Conservation (phyloP, 2,797 vertebrate genomes). For the Leuciscus waleckii region DNA sequence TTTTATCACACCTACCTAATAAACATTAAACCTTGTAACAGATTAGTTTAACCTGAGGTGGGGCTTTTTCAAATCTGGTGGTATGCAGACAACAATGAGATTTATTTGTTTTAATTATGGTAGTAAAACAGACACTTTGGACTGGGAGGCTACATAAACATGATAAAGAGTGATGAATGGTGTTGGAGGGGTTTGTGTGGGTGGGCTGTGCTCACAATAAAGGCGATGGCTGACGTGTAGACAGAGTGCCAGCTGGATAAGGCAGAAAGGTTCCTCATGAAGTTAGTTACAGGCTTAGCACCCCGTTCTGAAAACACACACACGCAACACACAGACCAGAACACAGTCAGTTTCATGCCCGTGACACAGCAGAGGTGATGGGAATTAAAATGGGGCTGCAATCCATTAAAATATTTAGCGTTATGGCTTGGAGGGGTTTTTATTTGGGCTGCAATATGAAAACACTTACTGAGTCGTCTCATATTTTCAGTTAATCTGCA, state of each 20-base stretch:
- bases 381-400: neutral
- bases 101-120: slow-evolving; percentile 8
- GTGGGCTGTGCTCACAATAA: slow-evolving; percentile 85
- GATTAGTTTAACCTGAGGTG: neutral
- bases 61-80: neutral
- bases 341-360: neutral
- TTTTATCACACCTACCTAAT: slow-evolving; percentile 4
- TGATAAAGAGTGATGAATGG: neutral
- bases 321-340: slow-evolving; percentile 8
- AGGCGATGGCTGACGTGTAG: slow-evolving; percentile 96
- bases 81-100: neutral
- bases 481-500: slow-evolving; percentile 95
- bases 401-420: neutral
- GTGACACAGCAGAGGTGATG: neutral
- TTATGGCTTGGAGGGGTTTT: neutral
- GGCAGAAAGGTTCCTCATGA: slow-evolving; percentile 94
- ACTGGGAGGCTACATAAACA: neutral
- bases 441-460: neutral
- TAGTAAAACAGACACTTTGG: slow-evolving; percentile 15
- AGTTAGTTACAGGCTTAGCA: slow-evolving; percentile 94
- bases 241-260: slow-evolving; percentile 96
- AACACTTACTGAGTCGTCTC: slow-evolving; percentile 93
- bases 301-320: slow-evolving; percentile 84
- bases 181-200: neutral
- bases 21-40: neutral